phyloP scores from a whole-genome alignment of 2,113 vertebrate species.

The Bubo bubo region DNA sequence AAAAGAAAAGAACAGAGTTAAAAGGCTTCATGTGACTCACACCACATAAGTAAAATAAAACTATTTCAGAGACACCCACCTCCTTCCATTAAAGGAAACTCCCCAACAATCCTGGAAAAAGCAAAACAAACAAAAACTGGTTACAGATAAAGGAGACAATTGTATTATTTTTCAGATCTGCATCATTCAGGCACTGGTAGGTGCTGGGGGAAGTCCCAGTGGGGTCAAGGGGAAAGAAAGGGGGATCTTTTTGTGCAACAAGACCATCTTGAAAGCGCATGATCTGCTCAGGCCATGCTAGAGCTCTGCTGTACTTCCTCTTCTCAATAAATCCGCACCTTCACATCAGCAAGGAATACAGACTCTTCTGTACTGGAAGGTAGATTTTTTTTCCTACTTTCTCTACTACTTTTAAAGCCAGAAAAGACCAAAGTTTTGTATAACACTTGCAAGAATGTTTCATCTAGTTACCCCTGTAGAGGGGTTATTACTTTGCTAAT shows the following conservation, averaged over 20 bases:
- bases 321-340: not conserved
- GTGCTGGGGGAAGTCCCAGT: not conserved
- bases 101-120: not conserved
- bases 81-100: constrained; percentile 56
- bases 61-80: constrained; percentile 33
- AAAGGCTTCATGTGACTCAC: constrained; percentile 42
- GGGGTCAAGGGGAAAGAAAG: not conserved
- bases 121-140: not conserved
- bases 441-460: not conserved
- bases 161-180: not conserved
- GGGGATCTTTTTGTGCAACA: not conserved
- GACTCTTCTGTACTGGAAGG: not conserved
- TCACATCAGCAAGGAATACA: not conserved
- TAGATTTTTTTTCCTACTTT: not conserved
- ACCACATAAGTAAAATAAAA: not conserved
- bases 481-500: constrained; percentile 25
- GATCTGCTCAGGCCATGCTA: not conserved
- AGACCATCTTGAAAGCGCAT: not conserved
- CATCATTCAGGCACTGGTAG: not conserved
- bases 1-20: not conserved
- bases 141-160: not conserved
- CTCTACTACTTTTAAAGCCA: not conserved
- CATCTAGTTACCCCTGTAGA: not conserved
- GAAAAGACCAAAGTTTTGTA: not conserved
- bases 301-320: not conserved